These are phyloP conservation scores for Chymomyza costata DNA, from an alignment of 1,140 invertebrate species.

Conservation along the genomic window DNA sequence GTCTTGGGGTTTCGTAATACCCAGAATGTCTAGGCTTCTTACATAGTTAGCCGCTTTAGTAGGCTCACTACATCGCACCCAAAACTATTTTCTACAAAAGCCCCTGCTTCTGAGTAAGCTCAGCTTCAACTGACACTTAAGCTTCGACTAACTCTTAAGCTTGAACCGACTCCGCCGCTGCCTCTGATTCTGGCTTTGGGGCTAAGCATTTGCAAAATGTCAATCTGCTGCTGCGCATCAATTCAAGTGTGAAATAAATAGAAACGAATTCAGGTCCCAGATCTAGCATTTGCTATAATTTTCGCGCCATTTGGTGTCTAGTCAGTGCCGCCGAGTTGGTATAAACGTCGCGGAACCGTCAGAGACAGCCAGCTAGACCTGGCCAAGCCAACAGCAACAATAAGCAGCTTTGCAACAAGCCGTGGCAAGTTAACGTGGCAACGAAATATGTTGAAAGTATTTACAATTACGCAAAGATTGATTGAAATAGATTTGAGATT, in stretches of 20 bases:
- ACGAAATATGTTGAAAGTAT: conserved; percentile 69
- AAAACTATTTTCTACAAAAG: no score
- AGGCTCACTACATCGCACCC: no score
- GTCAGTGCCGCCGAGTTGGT: conserved; percentile 8
- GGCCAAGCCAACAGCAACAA: no score
- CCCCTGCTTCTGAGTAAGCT: no score
- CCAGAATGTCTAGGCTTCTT: no score
- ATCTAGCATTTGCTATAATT: conserved; percentile 68
- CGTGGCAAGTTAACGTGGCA: conserved; percentile 8
- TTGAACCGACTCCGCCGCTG: conserved; percentile 39
- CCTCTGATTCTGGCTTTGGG: conserved; percentile 15
- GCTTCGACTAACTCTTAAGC: no score
- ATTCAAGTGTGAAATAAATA: conserved; percentile 74
- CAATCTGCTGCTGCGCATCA: conserved; percentile 71
- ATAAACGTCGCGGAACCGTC: no score
- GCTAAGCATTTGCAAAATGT: conserved; percentile 71
- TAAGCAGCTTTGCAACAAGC: not conserved
- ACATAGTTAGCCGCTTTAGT: no score
- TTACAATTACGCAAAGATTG: conserved; percentile 73
- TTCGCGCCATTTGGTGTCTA: conserved; percentile 60
- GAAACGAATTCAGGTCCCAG: conserved; percentile 70
- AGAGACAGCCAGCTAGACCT: no score
- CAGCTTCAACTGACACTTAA: no score
- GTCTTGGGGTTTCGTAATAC: no score
- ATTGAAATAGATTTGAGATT: conserved; percentile 72